A percentile compares a stretch with the other conserved stretches of the same genome.
Evolutionary conservation across 2,888 invertebrate species (phyloP).

Genomic region (Eristalis tenax): DNA sequence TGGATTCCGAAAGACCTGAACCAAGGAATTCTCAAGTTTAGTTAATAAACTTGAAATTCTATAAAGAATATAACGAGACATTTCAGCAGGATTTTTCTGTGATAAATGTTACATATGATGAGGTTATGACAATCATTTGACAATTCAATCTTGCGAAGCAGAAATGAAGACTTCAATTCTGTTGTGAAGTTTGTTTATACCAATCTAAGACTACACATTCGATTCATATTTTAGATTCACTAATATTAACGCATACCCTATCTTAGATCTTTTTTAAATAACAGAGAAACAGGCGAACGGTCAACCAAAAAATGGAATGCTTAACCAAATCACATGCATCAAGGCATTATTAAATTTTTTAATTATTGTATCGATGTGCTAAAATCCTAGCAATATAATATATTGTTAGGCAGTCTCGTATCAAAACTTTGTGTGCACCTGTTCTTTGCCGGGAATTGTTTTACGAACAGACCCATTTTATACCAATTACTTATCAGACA

Average conservation of each 20-base stretch:
- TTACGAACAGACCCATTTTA: slow-evolving; percentile 8
- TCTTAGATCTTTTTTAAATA: too few relatives aligned
- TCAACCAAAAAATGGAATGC: too few relatives aligned
- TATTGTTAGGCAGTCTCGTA: too few relatives aligned
- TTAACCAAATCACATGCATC: too few relatives aligned
- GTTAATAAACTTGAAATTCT: slow-evolving; percentile 80
- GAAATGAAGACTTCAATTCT: too few relatives aligned
- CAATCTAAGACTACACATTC: background rate
- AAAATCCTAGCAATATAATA: too few relatives aligned
- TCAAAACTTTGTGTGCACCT: background rate
- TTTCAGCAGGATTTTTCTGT: slow-evolving; percentile 45
- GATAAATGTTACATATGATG: background rate
- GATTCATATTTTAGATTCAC: too few relatives aligned
- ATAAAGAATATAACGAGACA: slow-evolving; percentile 76
- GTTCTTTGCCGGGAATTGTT: background rate
- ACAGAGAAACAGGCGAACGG: too few relatives aligned
- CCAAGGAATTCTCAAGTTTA: slow-evolving; percentile 80
- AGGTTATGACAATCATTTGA: slow-evolving; percentile 1
- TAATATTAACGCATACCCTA: too few relatives aligned
- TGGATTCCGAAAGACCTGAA: slow-evolving; percentile 78
- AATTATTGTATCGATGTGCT: too few relatives aligned
- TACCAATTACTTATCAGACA: slow-evolving; percentile 57
- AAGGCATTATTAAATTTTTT: too few relatives aligned
- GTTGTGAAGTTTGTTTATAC: too few relatives aligned
- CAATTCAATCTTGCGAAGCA: background rate